These are phyloP conservation scores for Tribolium castaneum DNA, from an alignment of 1,140 invertebrate genomes.

Conservation along the genomic window DNA sequence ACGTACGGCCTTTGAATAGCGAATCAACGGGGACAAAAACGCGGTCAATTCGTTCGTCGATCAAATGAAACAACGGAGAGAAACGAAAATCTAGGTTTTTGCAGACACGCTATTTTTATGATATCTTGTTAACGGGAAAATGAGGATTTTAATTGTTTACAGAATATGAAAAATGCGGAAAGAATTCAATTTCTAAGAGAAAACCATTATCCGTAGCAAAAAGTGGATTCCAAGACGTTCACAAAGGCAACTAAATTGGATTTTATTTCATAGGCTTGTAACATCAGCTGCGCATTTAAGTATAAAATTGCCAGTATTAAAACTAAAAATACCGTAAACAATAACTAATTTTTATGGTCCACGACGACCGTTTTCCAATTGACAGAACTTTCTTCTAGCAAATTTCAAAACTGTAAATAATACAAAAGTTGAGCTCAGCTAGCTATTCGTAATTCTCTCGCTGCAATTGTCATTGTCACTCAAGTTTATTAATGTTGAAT, in stretches of 20 bases:
- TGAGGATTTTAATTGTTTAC: slow-evolving; percentile 23
- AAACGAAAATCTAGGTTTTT: slow-evolving; percentile 5
- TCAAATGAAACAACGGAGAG: slow-evolving; percentile 34
- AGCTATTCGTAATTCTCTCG: neutral
- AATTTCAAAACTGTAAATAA: neutral
- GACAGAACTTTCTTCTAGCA: neutral
- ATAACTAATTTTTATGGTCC: slow-evolving; percentile 24
- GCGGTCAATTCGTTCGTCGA: slow-evolving; percentile 47
- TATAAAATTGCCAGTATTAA: slow-evolving; percentile 30
- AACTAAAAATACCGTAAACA: slow-evolving; percentile 36
- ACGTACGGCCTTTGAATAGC: slow-evolving; percentile 47
- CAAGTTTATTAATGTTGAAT: neutral
- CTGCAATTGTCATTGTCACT: neutral
- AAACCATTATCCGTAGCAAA: slow-evolving; percentile 30
- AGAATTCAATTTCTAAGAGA: slow-evolving; percentile 32
- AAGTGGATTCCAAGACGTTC: slow-evolving; percentile 31
- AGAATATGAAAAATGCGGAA: slow-evolving; percentile 32
- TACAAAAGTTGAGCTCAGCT: neutral
- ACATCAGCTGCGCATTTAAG: slow-evolving; percentile 29
- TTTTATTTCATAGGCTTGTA: slow-evolving; percentile 32
- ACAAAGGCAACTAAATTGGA: slow-evolving; percentile 32
- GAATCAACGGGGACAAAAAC: slow-evolving; percentile 47
- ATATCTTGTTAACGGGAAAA: slow-evolving; percentile 20
- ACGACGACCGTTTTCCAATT: neutral
- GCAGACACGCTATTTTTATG: neutral